These are phyloP conservation scores for Elephas maximus DNA, from an alignment of 2,113 vertebrate genomes.

Conservation along the genomic window DNA sequence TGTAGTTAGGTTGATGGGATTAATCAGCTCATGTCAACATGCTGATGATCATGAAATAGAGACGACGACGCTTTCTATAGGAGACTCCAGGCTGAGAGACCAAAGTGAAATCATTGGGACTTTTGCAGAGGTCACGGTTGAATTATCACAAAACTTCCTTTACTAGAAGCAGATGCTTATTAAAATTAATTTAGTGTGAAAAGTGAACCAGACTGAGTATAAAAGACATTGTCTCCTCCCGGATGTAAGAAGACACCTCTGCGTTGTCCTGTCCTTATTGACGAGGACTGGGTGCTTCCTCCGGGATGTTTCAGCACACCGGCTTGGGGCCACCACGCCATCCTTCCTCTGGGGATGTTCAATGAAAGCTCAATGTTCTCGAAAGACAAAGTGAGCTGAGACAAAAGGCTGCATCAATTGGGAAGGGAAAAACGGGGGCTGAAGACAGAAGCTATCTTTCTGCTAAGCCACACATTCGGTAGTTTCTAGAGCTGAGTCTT, in stretches of 20 bases:
- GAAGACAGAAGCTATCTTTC: constrained; percentile 50
- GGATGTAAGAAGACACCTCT: constrained; percentile 88
- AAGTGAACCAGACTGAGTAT: constrained; percentile 89
- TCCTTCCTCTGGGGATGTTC: constrained; percentile 78
- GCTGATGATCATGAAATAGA: constrained; percentile 89
- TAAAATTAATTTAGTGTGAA: constrained; percentile 92
- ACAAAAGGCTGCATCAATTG: constrained; percentile 83
- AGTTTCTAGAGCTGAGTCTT: neutral
- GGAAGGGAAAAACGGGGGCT: constrained; percentile 76
- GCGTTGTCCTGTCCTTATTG: constrained; percentile 84
- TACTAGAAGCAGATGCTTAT: constrained; percentile 91
- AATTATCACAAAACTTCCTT: constrained; percentile 91
- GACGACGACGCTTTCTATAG: constrained; percentile 84
- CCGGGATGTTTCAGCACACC: constrained; percentile 78
- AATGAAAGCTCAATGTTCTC: constrained; percentile 81
- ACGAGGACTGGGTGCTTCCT: constrained; percentile 85
- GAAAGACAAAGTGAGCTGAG: constrained; percentile 79
- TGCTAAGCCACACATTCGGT: neutral
- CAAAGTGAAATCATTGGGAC: constrained; percentile 87
- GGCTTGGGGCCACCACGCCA: constrained; percentile 64
- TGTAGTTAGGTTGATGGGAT: constrained; percentile 87
- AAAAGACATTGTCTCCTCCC: constrained; percentile 88
- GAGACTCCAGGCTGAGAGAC: constrained; percentile 76
- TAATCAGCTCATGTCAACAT: constrained; percentile 91
- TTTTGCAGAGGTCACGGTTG: constrained; percentile 89